Conservation (phyloP, 2,888 invertebrate genomes). For the Steromphala cineraria region DNA sequence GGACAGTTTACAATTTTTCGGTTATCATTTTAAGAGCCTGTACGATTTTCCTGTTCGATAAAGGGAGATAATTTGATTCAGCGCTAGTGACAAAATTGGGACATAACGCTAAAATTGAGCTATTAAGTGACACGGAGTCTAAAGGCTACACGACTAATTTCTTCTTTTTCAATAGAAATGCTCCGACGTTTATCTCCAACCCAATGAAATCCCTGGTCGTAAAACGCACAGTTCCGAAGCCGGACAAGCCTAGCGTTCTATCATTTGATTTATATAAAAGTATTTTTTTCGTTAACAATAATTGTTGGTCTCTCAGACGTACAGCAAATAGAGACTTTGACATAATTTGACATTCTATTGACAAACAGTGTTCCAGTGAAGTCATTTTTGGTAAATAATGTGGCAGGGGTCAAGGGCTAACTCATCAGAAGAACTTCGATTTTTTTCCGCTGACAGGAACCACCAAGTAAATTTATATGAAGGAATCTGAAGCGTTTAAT, state of each 20-base stretch:
- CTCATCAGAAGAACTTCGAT: not conserved
- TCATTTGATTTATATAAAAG: slow-evolving; percentile 20
- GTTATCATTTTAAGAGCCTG: slow-evolving; percentile 10
- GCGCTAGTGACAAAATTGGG: slow-evolving; percentile 11
- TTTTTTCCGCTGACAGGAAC: not conserved
- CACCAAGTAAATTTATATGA: not conserved
- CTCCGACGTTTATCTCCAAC: not conserved
- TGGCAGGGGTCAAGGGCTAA: not conserved
- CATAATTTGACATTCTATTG: slow-evolving; percentile 5
- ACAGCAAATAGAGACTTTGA: not conserved
- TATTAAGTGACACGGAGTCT: slow-evolving; percentile 9
- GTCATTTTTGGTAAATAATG: slow-evolving; percentile 13
- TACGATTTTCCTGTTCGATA: not conserved
- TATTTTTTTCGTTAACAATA: slow-evolving; percentile 14
- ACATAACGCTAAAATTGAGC: slow-evolving; percentile 12
- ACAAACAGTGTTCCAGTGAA: slow-evolving; percentile 15
- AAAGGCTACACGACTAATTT: slow-evolving; percentile 17
- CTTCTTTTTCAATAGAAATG: slow-evolving; percentile 14
- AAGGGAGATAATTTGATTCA: slow-evolving; percentile 9
- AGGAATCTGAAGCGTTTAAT: slow-evolving; percentile 11
- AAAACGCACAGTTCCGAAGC: not conserved
- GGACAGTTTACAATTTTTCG: not conserved
- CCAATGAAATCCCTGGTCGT: not conserved
- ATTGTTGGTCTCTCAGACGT: slow-evolving; percentile 11
- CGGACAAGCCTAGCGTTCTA: not conserved